A percentile compares a stretch with the other conserved stretches of the same genome.
Evolutionary conservation across 1,140 invertebrate species (phyloP).

Genomic region (Acromyrmex charruanus): DNA sequence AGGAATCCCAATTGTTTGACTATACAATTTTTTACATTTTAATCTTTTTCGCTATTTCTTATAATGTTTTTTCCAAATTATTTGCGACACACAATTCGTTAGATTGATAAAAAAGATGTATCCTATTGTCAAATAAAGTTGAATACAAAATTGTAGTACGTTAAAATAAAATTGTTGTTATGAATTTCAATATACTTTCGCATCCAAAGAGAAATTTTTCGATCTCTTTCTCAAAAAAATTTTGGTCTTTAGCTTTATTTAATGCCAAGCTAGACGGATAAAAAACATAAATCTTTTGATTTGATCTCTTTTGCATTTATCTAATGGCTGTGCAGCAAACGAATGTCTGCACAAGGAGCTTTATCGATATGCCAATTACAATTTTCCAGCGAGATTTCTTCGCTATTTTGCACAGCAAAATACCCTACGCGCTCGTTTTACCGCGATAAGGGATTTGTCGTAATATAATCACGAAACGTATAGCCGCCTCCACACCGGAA

Average conservation of each 20-base stretch:
- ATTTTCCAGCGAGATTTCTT: neutral
- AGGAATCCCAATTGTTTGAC: too few species aligned
- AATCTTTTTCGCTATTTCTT: neutral
- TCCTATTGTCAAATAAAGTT: neutral
- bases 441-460: slow-evolving; percentile 42
- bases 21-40: neutral
- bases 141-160: neutral
- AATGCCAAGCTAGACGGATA: neutral
- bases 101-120: neutral
- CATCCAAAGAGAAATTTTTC: neutral
- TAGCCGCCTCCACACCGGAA: neutral
- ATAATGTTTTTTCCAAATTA: neutral
- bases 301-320: neutral
- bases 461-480: slow-evolving; percentile 22
- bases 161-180: neutral
- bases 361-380: slow-evolving; percentile 21
- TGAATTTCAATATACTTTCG: neutral
- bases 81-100: neutral
- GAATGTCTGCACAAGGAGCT: neutral
- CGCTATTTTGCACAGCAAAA: neutral
- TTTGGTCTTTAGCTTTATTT: neutral
- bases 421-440: neutral
- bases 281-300: neutral
- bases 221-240: neutral
- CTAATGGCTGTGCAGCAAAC: neutral